These are phyloP conservation scores for Trachurus trachurus DNA, from an alignment of 2,797 vertebrate species.

Conservation along the genomic window DNA sequence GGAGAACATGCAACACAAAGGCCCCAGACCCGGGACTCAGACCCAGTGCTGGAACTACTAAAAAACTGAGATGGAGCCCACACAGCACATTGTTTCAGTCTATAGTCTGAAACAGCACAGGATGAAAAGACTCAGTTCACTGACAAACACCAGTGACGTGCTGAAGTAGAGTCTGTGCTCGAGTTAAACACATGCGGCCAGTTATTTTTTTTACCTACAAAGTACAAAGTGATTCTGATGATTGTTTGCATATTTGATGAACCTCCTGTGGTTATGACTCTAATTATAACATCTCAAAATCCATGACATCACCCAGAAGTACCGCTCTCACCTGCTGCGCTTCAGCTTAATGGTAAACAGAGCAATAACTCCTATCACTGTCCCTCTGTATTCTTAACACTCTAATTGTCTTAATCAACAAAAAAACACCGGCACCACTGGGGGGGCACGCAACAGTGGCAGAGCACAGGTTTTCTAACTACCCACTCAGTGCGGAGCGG, in stretches of 20 bases:
- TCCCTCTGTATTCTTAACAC: conserved; percentile 39
- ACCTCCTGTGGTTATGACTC: conserved; percentile 3
- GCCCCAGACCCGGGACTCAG: too few relatives aligned
- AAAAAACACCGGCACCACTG: conserved; percentile 34
- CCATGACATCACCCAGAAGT: conserved; percentile 12
- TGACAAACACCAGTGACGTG: too few relatives aligned
- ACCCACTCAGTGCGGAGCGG: conserved; percentile 31
- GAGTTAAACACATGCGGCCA: too few relatives aligned
- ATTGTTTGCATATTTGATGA: conserved; percentile 13
- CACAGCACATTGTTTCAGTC: too few relatives aligned
- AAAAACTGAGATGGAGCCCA: too few relatives aligned
- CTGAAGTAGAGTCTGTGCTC: too few relatives aligned
- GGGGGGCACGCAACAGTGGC: conserved; percentile 14
- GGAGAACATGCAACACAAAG: too few relatives aligned
- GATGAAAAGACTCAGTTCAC: too few relatives aligned
- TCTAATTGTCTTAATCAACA: conserved; percentile 58
- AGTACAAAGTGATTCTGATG: background rate
- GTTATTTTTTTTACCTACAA: background rate
- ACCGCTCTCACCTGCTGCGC: background rate
- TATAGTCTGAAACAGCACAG: too few relatives aligned
- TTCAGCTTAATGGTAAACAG: conserved; percentile 4
- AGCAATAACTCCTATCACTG: conserved; percentile 23
- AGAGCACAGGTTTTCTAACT: conserved; percentile 42
- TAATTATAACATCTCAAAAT: conserved; percentile 1
- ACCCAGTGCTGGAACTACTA: too few relatives aligned